These are phyloP conservation scores for Gambelia wislizenii DNA, from an alignment of 2,797 vertebrate species.

Conservation along the genomic window DNA sequence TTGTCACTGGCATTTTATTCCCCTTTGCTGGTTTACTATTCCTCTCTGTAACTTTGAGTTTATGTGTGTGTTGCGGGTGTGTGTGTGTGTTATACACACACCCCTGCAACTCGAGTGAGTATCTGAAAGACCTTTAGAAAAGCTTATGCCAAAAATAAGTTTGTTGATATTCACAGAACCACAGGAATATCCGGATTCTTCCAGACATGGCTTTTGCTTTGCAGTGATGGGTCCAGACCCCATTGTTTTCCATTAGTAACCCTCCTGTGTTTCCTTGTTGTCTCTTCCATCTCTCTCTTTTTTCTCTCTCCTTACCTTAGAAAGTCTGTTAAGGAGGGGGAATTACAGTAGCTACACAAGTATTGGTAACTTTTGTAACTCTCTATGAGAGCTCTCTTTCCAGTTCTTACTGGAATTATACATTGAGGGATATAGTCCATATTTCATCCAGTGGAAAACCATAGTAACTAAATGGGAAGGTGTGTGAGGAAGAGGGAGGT, in stretches of 20 bases:
- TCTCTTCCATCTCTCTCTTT: background rate
- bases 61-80: no score
- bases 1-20: no score
- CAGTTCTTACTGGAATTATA: background rate
- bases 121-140: background rate
- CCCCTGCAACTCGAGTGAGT: no score
- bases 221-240: background rate
- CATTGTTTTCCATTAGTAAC: background rate
- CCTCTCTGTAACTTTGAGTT: no score
- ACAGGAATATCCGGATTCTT: background rate
- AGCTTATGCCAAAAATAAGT: background rate
- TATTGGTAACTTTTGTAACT: background rate
- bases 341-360: background rate
- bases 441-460: background rate
- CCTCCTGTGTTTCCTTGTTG: background rate
- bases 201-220: background rate
- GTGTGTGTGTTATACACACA: no score
- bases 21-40: no score
- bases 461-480: background rate
- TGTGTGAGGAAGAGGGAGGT: background rate
- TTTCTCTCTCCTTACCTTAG: background rate
- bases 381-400: background rate
- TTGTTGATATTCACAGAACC: background rate
- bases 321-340: background rate
- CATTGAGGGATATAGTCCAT: background rate